A percentile compares a stretch with the other conserved stretches of the same genome.
These are phyloP conservation scores for Sphyrna mokarran DNA, from an alignment of 2,113 vertebrate genomes.

Conservation along the genomic window DNA sequence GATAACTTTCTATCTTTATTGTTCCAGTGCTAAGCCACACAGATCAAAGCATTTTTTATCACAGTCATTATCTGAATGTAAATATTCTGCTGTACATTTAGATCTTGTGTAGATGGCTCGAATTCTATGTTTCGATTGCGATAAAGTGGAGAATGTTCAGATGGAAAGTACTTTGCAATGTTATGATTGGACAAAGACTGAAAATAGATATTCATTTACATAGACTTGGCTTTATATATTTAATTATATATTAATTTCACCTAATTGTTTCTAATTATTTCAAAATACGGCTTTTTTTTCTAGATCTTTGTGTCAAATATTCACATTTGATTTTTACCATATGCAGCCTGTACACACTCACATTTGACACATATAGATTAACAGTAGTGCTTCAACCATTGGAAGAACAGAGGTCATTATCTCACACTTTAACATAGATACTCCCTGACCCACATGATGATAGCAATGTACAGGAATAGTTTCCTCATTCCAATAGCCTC, in stretches of 20 bases:
- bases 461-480: constrained; percentile 1
- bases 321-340: constrained; percentile 13
- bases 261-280: background rate
- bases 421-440: constrained; percentile 4
- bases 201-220: background rate
- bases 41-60: background rate
- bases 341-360: constrained; percentile 19
- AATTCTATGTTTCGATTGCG: background rate
- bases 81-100: background rate
- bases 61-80: background rate
- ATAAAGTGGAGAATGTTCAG: background rate
- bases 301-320: constrained; percentile 1
- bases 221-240: background rate
- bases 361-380: constrained; percentile 2
- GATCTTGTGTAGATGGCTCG: background rate
- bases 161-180: background rate
- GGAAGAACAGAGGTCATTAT: background rate
- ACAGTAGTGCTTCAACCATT: background rate
- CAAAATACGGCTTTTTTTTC: background rate
- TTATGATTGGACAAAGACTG: background rate
- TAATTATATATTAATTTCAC: background rate
- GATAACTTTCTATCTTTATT: background rate
- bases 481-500: background rate
- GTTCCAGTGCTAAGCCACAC: background rate
- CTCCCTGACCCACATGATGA: constrained; percentile 14